Conservation (phyloP, 2,113 vertebrate genomes). For the Manacus vitellinus region DNA sequence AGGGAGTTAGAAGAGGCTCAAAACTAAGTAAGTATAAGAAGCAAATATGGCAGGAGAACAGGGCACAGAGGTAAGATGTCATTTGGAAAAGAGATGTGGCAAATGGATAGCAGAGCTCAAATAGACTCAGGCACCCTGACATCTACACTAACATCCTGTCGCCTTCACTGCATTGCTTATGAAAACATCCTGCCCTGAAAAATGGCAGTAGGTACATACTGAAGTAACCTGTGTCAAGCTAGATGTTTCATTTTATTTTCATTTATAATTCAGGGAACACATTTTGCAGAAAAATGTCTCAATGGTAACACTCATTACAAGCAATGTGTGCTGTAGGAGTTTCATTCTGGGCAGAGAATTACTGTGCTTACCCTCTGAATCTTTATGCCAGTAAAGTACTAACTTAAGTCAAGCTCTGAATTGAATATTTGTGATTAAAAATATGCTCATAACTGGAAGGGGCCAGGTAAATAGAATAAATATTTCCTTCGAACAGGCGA, state of each 20-base stretch:
- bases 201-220: background rate
- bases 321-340: background rate
- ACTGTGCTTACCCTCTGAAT: background rate
- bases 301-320: background rate
- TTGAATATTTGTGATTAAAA: conserved; percentile 8
- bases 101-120: background rate
- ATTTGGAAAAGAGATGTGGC: background rate
- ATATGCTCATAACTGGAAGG: background rate
- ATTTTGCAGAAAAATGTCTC: conserved; percentile 7
- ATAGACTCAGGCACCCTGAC: background rate
- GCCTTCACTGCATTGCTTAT: background rate
- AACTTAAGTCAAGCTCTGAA: background rate
- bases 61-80: background rate
- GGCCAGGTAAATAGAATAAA: conserved; percentile 1
- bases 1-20: background rate
- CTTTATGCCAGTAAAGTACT: background rate
- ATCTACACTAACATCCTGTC: background rate
- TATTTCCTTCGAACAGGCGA: background rate
- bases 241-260: conserved; percentile 53
- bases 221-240: background rate
- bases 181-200: background rate
- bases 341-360: conserved; percentile 13
- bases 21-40: background rate
- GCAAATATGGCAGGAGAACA: background rate
- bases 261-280: conserved; percentile 30